Conservation (phyloP, 2,797 vertebrate species). For the Cacajao melanocephalus region DNA sequence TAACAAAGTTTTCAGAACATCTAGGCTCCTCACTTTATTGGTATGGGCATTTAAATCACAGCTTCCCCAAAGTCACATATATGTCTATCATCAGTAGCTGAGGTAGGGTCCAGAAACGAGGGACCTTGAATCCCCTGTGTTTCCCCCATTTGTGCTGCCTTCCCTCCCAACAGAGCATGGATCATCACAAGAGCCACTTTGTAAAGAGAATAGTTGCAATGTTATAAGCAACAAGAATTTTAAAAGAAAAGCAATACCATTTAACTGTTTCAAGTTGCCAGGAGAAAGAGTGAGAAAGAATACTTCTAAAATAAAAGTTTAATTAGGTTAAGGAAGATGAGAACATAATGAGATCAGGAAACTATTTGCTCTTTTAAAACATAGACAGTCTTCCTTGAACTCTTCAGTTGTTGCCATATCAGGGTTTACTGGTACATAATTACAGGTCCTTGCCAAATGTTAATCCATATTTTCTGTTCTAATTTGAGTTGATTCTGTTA, state of each 20-base stretch:
- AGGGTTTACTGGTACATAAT: neutral
- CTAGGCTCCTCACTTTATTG: neutral
- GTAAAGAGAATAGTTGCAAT: neutral
- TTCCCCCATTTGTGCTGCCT: neutral
- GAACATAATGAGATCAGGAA: neutral
- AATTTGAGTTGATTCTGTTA: neutral
- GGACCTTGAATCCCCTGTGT: neutral
- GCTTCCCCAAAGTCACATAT: neutral
- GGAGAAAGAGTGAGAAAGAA: neutral
- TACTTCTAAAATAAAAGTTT: neutral
- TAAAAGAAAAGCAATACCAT: neutral
- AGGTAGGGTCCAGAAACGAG: neutral
- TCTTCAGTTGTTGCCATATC: neutral
- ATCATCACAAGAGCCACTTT: neutral
- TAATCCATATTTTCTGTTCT: neutral
- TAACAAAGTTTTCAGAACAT: neutral
- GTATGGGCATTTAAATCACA: neutral
- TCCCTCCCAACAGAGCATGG: neutral
- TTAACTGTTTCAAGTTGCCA: constrained; percentile 9
- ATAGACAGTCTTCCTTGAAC: neutral
- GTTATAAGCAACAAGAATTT: neutral
- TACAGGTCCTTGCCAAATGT: neutral
- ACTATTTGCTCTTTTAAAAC: neutral
- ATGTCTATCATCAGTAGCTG: neutral
- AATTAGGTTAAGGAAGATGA: neutral